phyloP scores from a whole-genome alignment of 2,113 vertebrate genomes.

The Gymnorhina tibicen region DNA sequence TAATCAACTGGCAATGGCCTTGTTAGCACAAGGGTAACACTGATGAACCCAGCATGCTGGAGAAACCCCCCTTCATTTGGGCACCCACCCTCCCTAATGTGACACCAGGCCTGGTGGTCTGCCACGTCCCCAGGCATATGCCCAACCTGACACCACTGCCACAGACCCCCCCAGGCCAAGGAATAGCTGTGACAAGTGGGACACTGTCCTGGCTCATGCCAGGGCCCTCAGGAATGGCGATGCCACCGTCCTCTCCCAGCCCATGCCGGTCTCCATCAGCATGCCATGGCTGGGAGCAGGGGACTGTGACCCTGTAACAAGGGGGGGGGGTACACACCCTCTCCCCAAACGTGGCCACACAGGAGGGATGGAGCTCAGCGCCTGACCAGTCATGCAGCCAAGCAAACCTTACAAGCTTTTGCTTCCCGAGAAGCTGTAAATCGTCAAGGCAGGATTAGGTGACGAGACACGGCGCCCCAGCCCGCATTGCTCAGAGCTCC shows the following conservation, averaged over 20 bases:
- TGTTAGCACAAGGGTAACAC: background rate
- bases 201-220: background rate
- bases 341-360: rapidly evolving
- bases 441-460: background rate
- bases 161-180: background rate
- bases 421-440: background rate
- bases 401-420: background rate
- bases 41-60: background rate
- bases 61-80: background rate
- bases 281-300: background rate
- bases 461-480: background rate
- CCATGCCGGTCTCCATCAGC: rapidly evolving
- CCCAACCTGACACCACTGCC: rapidly evolving
- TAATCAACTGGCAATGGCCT: background rate
- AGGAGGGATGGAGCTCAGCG: background rate
- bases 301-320: background rate
- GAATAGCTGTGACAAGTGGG: background rate
- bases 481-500: background rate
- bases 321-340: rapidly evolving
- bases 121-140: rapidly evolving
- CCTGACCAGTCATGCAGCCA: background rate
- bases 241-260: rapidly evolving
- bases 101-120: background rate
- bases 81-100: background rate
- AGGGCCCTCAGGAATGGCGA: rapidly evolving